Evolutionary conservation across 2,888 invertebrate species (phyloP).

Genomic region (Muschampia plurimacula): DNA sequence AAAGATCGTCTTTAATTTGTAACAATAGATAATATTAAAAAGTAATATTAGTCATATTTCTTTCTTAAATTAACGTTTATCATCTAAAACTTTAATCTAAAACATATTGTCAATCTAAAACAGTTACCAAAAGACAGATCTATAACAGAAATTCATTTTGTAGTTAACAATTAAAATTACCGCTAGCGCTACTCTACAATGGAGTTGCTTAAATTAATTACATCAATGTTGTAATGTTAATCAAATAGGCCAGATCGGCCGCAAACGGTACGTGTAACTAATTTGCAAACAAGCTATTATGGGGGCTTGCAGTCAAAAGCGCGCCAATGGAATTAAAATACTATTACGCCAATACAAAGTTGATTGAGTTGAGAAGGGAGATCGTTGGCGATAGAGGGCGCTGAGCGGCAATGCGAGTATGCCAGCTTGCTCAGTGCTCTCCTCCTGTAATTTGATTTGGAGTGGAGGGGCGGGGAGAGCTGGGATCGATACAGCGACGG

Average conservation of each 20-base stretch:
- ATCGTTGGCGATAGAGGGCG: slow-evolving; percentile 51
- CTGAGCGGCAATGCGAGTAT: slow-evolving; percentile 33
- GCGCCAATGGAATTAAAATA: slow-evolving; percentile 83
- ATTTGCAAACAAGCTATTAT: slow-evolving; percentile 76
- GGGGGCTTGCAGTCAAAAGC: slow-evolving; percentile 72
- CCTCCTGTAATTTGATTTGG: slow-evolving; percentile 85
- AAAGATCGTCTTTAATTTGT: too few species aligned
- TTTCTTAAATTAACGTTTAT: neutral
- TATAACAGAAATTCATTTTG: neutral
- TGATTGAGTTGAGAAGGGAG: slow-evolving; percentile 67
- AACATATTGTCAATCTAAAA: neutral
- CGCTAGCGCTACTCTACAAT: neutral
- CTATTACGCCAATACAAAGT: slow-evolving; percentile 81
- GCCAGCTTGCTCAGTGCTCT: slow-evolving; percentile 53
- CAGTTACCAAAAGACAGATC: neutral
- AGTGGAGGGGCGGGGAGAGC: slow-evolving; percentile 67
- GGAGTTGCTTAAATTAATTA: slow-evolving; percentile 25
- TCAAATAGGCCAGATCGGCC: slow-evolving; percentile 40
- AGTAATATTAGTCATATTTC: too few species aligned
- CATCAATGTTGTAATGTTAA: slow-evolving; percentile 28
- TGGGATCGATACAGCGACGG: slow-evolving; percentile 63
- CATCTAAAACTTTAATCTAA: neutral
- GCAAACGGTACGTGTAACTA: slow-evolving; percentile 63
- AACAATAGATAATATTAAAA: too few species aligned
- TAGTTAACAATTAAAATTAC: slow-evolving; percentile 8